Evolutionary conservation across 2,113 vertebrate species (phyloP), one percentile per base, ranked within the genome.

Genomic region (Leuciscus idus): DNA sequence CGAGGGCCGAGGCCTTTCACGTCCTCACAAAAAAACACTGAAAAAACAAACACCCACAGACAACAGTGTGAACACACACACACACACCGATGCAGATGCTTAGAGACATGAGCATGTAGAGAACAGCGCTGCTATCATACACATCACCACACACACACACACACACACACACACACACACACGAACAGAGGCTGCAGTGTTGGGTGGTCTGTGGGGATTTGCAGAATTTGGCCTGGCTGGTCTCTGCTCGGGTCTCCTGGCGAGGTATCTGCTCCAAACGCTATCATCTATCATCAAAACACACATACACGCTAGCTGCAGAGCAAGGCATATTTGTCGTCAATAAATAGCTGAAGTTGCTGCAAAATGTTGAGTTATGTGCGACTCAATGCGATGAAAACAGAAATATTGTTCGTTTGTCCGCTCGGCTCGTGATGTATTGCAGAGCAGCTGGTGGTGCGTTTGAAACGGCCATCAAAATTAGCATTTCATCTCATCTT

Each of bases 191-290:
- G 95, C 95, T 95, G 95, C 96, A 98, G 96, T 98, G 97, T 98
- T 95, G 95, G 96, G 94, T 93, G 94, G 96, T 97, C 98, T 97
- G 95, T 94, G 94, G 98, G 97, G 98, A 99, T 96, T 98, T 99
- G 93, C 93, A 98, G 96, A 97, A 98, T 98, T 96, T 98, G 97
- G 97, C 97, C 97, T 96, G 92, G 93, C 95, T 97, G 96, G 96
- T 98, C 96, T 95, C 95, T 94, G 89, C 87, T 74, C 85, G 11
- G 90, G 96, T 96, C 96, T 98, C 96, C 95, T 96, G 96, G 94
- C 95, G 95, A 96, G 97, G 97, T 98, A 98, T 99, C 97, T 98
- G 96, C 97, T 94, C 94, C 96, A 96, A 93, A 94, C 94, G 95
- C 96, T 98, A 98, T 97, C 97, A 97, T 98, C 97, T 97, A 98